These are phyloP conservation scores for Drosophila punjabiensis DNA, from an alignment of 1,140 invertebrate genomes.

Conservation along the genomic window DNA sequence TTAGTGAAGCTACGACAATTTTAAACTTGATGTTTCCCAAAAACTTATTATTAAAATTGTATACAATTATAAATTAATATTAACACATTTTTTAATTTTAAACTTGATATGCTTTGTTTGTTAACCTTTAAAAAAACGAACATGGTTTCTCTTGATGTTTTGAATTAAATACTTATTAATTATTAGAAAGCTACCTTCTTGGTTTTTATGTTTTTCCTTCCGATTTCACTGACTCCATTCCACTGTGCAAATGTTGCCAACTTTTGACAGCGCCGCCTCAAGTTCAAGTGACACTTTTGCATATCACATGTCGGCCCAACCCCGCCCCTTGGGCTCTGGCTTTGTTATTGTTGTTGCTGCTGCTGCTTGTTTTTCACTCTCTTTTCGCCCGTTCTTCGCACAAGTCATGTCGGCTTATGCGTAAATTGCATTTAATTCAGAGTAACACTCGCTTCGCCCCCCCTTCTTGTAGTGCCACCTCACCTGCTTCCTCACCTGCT, in stretches of 20 bases:
- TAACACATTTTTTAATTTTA: too few relatives aligned
- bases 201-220: background rate
- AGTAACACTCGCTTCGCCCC: conserved; percentile 13
- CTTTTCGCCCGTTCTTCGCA: conserved; percentile 20
- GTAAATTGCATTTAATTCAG: conserved; percentile 78
- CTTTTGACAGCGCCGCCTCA: conserved; percentile 50
- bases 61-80: too few relatives aligned
- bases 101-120: too few relatives aligned
- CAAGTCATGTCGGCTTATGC: conserved; percentile 54
- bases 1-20: too few relatives aligned
- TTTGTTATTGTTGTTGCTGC: background rate
- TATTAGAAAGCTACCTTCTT: too few relatives aligned
- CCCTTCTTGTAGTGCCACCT: background rate
- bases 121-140: too few relatives aligned
- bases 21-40: too few relatives aligned
- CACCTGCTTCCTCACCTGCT: background rate
- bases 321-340: background rate
- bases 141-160: too few relatives aligned
- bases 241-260: conserved; percentile 33
- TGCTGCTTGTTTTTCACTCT: conserved; percentile 18
- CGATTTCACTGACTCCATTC: background rate
- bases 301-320: conserved; percentile 68
- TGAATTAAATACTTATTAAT: too few relatives aligned
- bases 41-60: too few relatives aligned
- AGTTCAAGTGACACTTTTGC: conserved; percentile 78